Conservation (phyloP, 2,888 invertebrate genomes). For the Andrena chrysosceles region DNA sequence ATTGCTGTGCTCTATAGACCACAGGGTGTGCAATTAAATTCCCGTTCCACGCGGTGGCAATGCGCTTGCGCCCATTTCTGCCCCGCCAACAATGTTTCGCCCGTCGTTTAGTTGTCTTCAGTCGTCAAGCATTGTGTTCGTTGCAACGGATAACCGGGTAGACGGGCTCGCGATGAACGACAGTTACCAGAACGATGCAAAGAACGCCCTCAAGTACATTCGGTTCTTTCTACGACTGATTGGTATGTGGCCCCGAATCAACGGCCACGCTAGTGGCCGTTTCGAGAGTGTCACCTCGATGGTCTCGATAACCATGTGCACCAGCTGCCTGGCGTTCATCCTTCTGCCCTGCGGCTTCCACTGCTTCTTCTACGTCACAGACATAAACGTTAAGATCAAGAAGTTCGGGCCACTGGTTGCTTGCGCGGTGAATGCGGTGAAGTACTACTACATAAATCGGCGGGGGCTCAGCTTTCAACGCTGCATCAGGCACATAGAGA, state of each 20-base stretch:
- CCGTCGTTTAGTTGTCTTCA: background rate
- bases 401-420: conserved; percentile 71
- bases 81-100: background rate
- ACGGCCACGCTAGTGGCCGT: background rate
- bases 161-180: background rate
- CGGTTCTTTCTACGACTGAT: conserved; percentile 70
- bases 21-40: too few relatives aligned
- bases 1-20: too few relatives aligned
- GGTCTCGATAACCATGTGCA: conserved; percentile 11
- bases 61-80: conserved; percentile 15
- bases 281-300: background rate
- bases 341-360: conserved; percentile 55
- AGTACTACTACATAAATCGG: conserved; percentile 67
- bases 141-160: background rate
- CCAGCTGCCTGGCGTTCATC: conserved; percentile 40
- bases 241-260: conserved; percentile 69
- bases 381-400: conserved; percentile 52
- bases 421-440: conserved; percentile 64
- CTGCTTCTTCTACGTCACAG: conserved; percentile 21
- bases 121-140: background rate
- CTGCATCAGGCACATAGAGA: conserved; percentile 68
- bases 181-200: conserved; percentile 14
- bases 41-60: too few relatives aligned
- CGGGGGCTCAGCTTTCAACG: conserved; percentile 14
- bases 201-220: conserved; percentile 67